These are phyloP conservation scores for Psittacara wagleri DNA, from an alignment of 2,113 vertebrate genomes.

Conservation along the genomic window DNA sequence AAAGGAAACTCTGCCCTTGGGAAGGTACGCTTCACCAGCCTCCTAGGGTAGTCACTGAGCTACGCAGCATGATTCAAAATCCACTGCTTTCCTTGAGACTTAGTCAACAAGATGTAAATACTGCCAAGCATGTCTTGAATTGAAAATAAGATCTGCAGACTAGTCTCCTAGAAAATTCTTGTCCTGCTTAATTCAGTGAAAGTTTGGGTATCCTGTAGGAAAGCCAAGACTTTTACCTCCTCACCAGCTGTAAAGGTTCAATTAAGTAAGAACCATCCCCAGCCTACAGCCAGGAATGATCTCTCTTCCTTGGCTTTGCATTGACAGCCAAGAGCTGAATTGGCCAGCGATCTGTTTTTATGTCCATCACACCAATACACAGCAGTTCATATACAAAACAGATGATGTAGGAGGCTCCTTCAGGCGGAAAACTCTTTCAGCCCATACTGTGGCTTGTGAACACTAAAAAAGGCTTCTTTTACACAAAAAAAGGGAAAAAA, in stretches of 20 bases:
- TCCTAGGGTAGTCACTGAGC: background rate
- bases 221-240: background rate
- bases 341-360: background rate
- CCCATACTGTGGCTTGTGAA: background rate
- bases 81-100: background rate
- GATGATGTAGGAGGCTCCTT: background rate
- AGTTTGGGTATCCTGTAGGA: rapidly evolving
- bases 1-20: background rate
- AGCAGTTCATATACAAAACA: background rate
- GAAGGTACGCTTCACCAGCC: background rate
- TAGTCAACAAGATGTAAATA: background rate
- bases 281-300: background rate
- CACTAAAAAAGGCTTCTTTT: background rate
- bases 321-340: background rate
- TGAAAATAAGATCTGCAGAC: background rate
- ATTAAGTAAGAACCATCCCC: background rate
- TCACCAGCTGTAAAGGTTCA: background rate
- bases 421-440: background rate
- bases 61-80: rapidly evolving
- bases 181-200: background rate
- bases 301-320: background rate
- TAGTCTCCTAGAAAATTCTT: background rate
- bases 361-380: background rate
- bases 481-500: background rate
- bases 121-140: background rate